Percentiles rank a stretch among this genome's conserved stretches.
Evolutionary conservation across 2,113 vertebrate species (phyloP).

Genomic region (Ptychochromis oligacanthus): DNA sequence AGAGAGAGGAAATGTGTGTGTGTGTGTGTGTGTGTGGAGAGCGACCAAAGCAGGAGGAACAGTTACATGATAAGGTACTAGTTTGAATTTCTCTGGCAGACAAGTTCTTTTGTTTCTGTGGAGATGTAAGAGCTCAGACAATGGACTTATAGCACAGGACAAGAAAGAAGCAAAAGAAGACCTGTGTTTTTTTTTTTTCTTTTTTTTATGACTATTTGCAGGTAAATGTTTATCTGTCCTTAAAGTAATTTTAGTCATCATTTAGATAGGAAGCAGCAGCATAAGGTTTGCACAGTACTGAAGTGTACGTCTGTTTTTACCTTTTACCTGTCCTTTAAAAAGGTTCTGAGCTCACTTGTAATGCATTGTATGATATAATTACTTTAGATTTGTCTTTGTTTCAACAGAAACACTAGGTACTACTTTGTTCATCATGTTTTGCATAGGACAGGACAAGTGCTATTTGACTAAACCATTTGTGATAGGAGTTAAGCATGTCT

Average conservation of each 20-base stretch:
- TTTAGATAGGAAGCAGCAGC: background rate
- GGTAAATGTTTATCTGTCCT: conserved; percentile 37
- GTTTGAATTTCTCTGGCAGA: conserved; percentile 21
- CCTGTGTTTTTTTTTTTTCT: background rate
- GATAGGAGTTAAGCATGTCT: conserved; percentile 7
- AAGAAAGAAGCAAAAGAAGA: conserved; percentile 9
- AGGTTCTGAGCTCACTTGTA: background rate
- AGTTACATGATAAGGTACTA: conserved; percentile 14
- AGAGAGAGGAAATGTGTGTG: background rate
- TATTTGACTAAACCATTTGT: conserved; percentile 9
- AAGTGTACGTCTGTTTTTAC: background rate
- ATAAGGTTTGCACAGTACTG: background rate
- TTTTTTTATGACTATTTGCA: background rate
- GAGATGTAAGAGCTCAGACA: background rate
- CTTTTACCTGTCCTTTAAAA: background rate
- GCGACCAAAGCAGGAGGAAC: conserved; percentile 23
- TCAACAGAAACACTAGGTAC: background rate
- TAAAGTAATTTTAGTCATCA: background rate
- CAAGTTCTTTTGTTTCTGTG: conserved; percentile 7
- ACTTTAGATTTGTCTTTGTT: background rate
- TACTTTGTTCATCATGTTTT: background rate
- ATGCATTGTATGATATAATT: background rate
- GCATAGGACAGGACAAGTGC: background rate
- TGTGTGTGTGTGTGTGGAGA: background rate
- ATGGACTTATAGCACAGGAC: conserved; percentile 11